Evolutionary conservation across 2,888 invertebrate genomes (phyloP).

Genomic region (Drepanosiphum platanoidis): DNA sequence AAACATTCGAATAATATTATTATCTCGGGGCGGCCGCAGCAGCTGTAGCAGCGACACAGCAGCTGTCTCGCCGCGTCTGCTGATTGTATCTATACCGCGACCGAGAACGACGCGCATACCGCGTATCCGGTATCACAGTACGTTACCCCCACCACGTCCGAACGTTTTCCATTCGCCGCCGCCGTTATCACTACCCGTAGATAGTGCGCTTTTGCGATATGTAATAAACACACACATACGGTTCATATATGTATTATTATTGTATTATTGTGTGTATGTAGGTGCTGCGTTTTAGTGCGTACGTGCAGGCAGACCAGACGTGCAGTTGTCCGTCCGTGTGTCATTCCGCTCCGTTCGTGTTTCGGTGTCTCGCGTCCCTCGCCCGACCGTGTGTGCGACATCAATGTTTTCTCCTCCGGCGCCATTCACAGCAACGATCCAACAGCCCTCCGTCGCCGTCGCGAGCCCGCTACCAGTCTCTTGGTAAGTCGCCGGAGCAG

Average conservation of each 20-base stretch:
- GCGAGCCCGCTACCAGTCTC: background rate
- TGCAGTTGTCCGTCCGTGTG: background rate
- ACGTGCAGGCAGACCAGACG: background rate
- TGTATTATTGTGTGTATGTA: background rate
- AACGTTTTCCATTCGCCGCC: background rate
- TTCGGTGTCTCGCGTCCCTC: background rate
- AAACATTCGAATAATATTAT: too few species aligned
- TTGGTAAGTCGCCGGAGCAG: background rate
- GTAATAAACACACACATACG: too few species aligned
- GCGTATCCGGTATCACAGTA: background rate
- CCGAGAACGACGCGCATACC: background rate
- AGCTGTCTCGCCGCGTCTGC: too few species aligned
- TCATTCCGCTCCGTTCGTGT: too few species aligned
- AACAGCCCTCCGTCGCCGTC: background rate
- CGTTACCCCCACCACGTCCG: background rate
- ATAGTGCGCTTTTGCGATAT: background rate
- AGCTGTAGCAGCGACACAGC: too few species aligned
- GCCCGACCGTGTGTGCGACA: background rate
- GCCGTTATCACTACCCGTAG: background rate
- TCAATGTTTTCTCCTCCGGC: slow-evolving; percentile 28
- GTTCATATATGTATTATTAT: background rate
- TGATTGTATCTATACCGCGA: background rate
- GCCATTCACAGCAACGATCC: too few species aligned
- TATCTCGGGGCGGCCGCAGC: too few species aligned
- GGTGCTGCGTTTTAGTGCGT: background rate